These are phyloP conservation scores for Cephus pygmeus DNA, from an alignment of 2,888 invertebrate genomes.

Conservation along the genomic window DNA sequence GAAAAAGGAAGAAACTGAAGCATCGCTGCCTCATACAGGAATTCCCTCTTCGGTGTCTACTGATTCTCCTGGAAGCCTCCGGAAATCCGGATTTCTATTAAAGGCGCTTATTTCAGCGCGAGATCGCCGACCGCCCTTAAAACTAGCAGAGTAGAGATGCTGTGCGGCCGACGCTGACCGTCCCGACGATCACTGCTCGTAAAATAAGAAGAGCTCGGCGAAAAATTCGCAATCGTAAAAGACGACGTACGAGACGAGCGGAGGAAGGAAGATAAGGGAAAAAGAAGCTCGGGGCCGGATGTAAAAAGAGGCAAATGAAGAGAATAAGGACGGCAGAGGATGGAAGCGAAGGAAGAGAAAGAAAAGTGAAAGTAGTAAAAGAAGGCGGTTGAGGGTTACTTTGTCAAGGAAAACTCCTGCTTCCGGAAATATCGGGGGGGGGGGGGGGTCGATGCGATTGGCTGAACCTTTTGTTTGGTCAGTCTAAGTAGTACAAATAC, in stretches of 20 bases:
- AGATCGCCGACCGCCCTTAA: constrained; percentile 2
- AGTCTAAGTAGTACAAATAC: constrained; percentile 22
- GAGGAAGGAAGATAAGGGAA: constrained; percentile 2
- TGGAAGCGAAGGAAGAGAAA: background rate
- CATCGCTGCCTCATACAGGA: too few relatives aligned
- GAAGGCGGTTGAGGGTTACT: background rate
- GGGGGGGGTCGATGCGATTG: constrained; percentile 11
- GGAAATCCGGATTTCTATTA: background rate
- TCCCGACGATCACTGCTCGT: constrained; percentile 7
- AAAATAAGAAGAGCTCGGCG: background rate
- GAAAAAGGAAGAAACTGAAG: too few relatives aligned
- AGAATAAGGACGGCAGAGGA: background rate
- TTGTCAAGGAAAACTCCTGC: too few relatives aligned
- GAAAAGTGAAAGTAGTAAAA: background rate
- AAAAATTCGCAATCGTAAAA: constrained; percentile 13
- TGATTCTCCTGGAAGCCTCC: background rate
- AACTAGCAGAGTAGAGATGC: constrained; percentile 12
- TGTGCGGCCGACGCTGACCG: constrained; percentile 9
- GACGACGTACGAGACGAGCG: constrained; percentile 1
- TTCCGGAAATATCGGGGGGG: too few relatives aligned
- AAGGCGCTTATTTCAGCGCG: background rate
- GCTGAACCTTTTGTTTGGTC: constrained; percentile 18
- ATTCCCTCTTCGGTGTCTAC: too few relatives aligned
- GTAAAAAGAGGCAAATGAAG: background rate
- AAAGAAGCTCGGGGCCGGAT: background rate